Evolutionary conservation across 1,140 invertebrate genomes (phyloP).

Genomic region (Octopus sinensis): DNA sequence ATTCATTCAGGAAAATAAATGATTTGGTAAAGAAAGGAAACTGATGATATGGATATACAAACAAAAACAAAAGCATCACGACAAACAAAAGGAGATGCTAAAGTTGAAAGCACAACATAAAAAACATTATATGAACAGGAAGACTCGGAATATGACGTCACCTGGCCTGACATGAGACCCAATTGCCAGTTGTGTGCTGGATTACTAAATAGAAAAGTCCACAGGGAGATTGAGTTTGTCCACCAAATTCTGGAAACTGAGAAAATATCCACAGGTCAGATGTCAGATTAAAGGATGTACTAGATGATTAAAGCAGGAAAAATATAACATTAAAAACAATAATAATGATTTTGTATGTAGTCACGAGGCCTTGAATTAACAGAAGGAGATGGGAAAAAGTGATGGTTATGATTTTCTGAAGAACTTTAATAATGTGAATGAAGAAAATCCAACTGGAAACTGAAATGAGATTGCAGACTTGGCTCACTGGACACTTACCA

Average conservation of each 20-base stretch:
- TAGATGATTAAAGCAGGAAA: neutral
- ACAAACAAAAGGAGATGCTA: neutral
- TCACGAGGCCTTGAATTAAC: too few relatives aligned
- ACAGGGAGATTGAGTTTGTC: slow-evolving; percentile 11
- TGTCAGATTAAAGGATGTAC: neutral
- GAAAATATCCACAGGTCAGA: slow-evolving; percentile 4
- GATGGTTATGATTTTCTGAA: too few relatives aligned
- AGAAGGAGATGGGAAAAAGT: too few relatives aligned
- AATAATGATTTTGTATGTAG: too few relatives aligned
- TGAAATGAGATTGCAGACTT: neutral
- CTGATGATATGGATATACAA: neutral
- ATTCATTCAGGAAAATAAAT: too few relatives aligned
- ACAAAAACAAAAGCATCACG: neutral
- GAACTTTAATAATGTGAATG: too few relatives aligned
- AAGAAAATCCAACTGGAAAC: too few relatives aligned
- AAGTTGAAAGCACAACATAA: neutral
- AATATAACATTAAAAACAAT: neutral
- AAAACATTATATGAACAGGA: neutral
- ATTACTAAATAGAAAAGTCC: slow-evolving; percentile 8
- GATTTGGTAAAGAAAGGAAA: too few relatives aligned
- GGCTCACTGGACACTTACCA: too few relatives aligned
- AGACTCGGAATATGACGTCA: neutral
- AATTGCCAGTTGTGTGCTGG: neutral
- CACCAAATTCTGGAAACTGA: slow-evolving; percentile 9
- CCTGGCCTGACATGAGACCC: neutral